Evolutionary conservation across 2,888 invertebrate species (phyloP), one percentile per base, ranked within the genome.

Genomic region (Agonopterix subpropinquella): DNA sequence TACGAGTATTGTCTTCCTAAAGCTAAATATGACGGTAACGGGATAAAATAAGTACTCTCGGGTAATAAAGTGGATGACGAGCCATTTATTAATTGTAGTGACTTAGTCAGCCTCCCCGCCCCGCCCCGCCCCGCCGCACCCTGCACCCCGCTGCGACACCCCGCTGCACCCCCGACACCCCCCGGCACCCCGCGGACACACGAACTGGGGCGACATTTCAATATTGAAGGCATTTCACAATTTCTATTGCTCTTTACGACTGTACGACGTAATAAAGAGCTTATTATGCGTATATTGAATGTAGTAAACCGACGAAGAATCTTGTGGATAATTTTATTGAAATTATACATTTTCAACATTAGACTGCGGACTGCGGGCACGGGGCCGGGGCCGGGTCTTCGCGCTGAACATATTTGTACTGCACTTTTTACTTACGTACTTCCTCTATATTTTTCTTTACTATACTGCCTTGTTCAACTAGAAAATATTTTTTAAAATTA

Each of bases 211-310:
- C 82, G 77, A 75, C 82, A 79, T 81, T 82, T 80, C 82, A 80
- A 83, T 80, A 80, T 76, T 74, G 78, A 76, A 81, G 79, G 77
- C 81, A 80, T 83, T 83, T 80, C 78, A 80, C 80, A 77, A 80
- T 77, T 79, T 77, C 79, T 75, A 78, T 77, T 76, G 77, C 73
- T 73, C 72, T 76, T 75, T 79, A 80, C 70, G 67, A 73, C 67
- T 73, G 72, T 73, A 74, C 70, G 70, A 68, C 62, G 75, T 73
- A 76, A 77, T 81, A 81, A 81, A 79, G 68, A 70, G 70, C 71
- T 72, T 77, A 77, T 74, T 73, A 72, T 70, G 57, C 67, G 62
- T 70, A 67, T 70, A 67, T 70, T 67, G 64, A 65, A 67, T 57
- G 65, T 65, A 67, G 63, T 71, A 73, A 73, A 67, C 61, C 55